phyloP scores from a whole-genome alignment of 1,140 invertebrate genomes.

The Drosophila virilis region DNA sequence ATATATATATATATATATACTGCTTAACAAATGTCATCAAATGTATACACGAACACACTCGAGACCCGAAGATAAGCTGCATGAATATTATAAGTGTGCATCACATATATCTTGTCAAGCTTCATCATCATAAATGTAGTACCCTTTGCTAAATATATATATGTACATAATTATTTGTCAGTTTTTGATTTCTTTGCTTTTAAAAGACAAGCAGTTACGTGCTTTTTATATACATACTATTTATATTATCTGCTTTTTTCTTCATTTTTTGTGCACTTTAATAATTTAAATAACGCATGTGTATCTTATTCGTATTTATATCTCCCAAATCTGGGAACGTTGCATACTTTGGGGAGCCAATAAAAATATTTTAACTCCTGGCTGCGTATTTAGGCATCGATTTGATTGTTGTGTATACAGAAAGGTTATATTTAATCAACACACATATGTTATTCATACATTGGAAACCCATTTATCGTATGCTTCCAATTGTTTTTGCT shows the following conservation, averaged over 20 bases:
- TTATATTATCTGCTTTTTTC: background rate
- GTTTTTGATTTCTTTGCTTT: slow-evolving; percentile 8
- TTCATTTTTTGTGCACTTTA: background rate
- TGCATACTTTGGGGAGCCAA: slow-evolving; percentile 26
- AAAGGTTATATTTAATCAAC: background rate
- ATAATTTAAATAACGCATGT: slow-evolving; percentile 26
- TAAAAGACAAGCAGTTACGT: too few species aligned
- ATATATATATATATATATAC: background rate
- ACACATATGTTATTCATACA: too few species aligned
- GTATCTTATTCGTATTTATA: slow-evolving; percentile 12
- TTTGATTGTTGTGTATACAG: slow-evolving; percentile 3
- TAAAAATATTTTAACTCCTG: background rate
- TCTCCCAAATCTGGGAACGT: background rate
- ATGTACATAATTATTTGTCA: too few species aligned
- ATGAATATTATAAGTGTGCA: too few species aligned
- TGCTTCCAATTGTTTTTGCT: background rate
- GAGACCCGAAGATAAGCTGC: too few species aligned
- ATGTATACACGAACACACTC: too few species aligned
- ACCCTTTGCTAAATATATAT: too few species aligned
- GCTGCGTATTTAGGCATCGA: slow-evolving; percentile 9
- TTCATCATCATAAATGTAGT: too few species aligned
- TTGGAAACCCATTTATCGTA: background rate
- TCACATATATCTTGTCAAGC: too few species aligned
- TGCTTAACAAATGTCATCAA: too few species aligned
- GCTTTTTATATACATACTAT: background rate